Base-by-base conservation (phyloP, 2,888 invertebrate genomes). In the Lutraria lutraria region DNA sequence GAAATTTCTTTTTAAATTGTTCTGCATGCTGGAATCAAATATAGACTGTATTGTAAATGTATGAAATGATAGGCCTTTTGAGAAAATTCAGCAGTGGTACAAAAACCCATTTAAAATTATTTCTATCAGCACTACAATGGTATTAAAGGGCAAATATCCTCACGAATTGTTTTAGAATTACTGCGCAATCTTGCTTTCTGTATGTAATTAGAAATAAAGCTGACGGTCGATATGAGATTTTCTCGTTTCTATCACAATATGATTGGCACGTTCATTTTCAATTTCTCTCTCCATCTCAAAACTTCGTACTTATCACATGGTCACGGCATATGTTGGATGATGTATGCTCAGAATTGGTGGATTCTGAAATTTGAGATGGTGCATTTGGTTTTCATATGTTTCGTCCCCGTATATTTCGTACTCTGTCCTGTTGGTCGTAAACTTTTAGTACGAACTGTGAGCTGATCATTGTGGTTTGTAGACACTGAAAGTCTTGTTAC, bases 181-280 rank as follows among this genome's bases (percentile, higher is more conserved):
- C 34, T 76, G 76, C 34, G 3, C 76, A 76, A 76, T 76, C 76
- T 76, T 31, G 16, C 15, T 31, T 76, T 34, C 31, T 76, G 34
- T 76, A 76, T 34, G 81, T 76, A 76, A 76, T 76, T 34, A 76
- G 31, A 76, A 34, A 68, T 34, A 43, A 83, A 83, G 56, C 34
- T 25, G 12, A 12, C 19, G 68, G 31, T 83, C 83, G 31, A 83
- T 68, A 83, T 29, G 21, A 68, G 83, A 63, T n/a, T 68, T 83
- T 83, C 83, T 83, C 68, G 25, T 34, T 31, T 34, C 83, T 31
- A 83, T 83, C 34, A 43, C 31, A 21, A 29, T 43, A 56, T 83
- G 83, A 83, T 63, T 83, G 83, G 68, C 83, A 83, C 60, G 63
- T 83, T 68, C 63, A 63, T 83, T 83, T 83, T 83, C 83, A 68